Base-by-base conservation (phyloP, 2,888 invertebrate genomes). In the Halictus ligatus region DNA sequence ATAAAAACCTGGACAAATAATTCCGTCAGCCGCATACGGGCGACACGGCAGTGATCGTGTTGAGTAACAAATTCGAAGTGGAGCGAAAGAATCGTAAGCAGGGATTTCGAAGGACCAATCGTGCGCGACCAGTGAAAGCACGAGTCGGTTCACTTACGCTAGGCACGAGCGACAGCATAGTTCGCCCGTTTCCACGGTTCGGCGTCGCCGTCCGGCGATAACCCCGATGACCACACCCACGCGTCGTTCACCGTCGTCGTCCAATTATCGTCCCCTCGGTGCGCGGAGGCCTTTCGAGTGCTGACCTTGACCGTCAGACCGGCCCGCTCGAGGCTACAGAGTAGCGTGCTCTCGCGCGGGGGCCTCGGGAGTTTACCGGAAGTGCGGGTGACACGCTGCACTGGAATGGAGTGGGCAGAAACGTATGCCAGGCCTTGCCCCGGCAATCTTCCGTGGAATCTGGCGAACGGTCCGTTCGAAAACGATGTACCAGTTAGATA, bases 401-500 rank as follows among this genome's bases (percentile, higher is more conserved):
- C 85, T 88, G 83, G 84, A 88, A 90, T 83, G 83, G 77, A 69
- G 81, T 67, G 67, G 48, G 46, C 48, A 48, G 64, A 76, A 58
- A 79, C 74, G 50, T 54, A 35, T 43, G 73, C 54, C 35, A 35
- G 75, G 75, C 69, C 46, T 35, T 40, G 58, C 64, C 73, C 43
- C 85, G 69, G 69, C 35, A 87, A 91, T 91, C 90, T 89, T 80
- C 69, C 86, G 81, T 87, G 89, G 91, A 91, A 91, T 90, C 92
- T 91, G 88, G 85, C 89, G 87, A 89, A 91, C 91, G 89, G 88
- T 84, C 83, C 84, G 87, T 89, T 91, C 87, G 91, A 85, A 91
- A 91, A 91, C 91, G 92, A 92, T 92, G 92, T 89, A 85, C 92
- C 86, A 92, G 92, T 92, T 92, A 92, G 92, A 92, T 92, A 92